Evolutionary conservation across 2,113 vertebrate species (phyloP), one percentile per base, ranked within the genome.

Genomic region (Zapornia atra): DNA sequence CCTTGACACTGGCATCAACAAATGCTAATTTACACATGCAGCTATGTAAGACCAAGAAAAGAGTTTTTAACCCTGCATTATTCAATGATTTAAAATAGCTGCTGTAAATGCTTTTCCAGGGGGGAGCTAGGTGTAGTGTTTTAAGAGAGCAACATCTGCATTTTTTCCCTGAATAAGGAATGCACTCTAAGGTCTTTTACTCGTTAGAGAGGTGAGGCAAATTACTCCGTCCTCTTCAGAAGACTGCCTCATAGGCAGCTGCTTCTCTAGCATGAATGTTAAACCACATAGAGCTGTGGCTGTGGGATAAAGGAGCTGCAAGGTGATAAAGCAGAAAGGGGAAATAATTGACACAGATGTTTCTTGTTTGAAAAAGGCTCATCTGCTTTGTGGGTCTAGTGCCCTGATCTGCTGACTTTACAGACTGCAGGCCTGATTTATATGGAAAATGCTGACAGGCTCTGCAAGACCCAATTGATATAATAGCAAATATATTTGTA

Each of bases 1-100:
- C 59, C 77, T 44, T 95, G 68, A 66, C 69, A 33, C 33, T 76
- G 82, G 51, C 78, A 81, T 29, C 63, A 92, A 85, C 90, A 95
- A 95, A 94, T 94, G 93, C 53, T 59, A 65, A 76, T 87, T 71
- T 90, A 38, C 69, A 92, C 19, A 48, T 73, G 64, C 48, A 53
- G 12, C n/a, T n/a, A 3, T 76, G 61, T 44, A 59, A 69, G 65
- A 40, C 15, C 29, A 63, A 76, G 70, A 36, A 54, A 77, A 73
- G 56, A n/a, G 8, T 46, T 87, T 89, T 94, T 76, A 94, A 89
- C 44, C 13, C 54, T 73, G 4, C 3, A 2, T 53, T 61, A 22
- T 50, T 80, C 3, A 1, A 18, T 59, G 33, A 42, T 57, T 89
- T 87, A 48, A 61, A 56, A 48, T 20, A 89, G 11, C 34, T 68